phyloP scores from a whole-genome alignment of 2,888 invertebrate genomes.

The Standfussiana lucernea region DNA sequence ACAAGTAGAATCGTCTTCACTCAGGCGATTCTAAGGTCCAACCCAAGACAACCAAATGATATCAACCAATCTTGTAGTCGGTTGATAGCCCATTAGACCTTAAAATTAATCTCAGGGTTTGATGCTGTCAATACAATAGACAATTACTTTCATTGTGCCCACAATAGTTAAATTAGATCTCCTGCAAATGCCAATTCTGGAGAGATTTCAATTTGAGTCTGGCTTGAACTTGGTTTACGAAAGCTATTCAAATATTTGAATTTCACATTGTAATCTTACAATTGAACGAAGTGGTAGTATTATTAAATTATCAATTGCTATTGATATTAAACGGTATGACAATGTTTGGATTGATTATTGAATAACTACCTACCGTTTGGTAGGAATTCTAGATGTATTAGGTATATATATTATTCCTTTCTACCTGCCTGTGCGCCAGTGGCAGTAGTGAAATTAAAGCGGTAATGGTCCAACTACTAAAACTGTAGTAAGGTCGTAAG shows the following conservation, averaged over 20 bases:
- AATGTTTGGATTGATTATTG: too few relatives aligned
- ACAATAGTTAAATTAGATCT: constrained; percentile 30
- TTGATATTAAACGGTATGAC: constrained; percentile 13
- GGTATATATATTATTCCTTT: too few relatives aligned
- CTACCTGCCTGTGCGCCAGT: neutral
- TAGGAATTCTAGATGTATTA: neutral
- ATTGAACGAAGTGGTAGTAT: constrained; percentile 5
- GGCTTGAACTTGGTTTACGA: constrained; percentile 34
- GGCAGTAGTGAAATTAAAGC: neutral
- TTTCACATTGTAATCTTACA: constrained; percentile 10
- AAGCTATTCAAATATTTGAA: constrained; percentile 43
- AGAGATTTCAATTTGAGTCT: constrained; percentile 22
- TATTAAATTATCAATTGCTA: constrained; percentile 8
- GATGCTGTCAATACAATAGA: constrained; percentile 9
- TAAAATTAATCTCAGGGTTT: neutral
- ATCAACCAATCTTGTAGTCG: neutral
- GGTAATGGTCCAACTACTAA: neutral
- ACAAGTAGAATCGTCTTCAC: neutral
- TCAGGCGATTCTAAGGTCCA: neutral
- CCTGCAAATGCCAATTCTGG: constrained; percentile 21
- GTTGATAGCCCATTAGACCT: neutral
- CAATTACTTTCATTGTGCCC: constrained; percentile 23
- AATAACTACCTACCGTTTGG: neutral
- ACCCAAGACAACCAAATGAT: neutral
- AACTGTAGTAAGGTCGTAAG: neutral